phyloP scores from a whole-genome alignment of 1,140 invertebrate species.

The Drosophila nasuta region DNA sequence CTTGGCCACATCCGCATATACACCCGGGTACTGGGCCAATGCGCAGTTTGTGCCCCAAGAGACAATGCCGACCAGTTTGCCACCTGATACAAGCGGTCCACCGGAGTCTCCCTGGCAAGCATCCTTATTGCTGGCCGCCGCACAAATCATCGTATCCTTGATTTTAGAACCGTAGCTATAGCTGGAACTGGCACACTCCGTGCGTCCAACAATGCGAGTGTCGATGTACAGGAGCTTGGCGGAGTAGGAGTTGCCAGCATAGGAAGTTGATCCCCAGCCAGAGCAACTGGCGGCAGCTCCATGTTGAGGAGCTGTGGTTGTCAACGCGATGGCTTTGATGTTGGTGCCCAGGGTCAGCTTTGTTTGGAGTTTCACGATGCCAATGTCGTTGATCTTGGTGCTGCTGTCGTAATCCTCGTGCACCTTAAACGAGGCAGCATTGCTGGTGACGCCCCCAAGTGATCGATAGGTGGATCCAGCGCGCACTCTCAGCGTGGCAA shows the following conservation, averaged over 20 bases:
- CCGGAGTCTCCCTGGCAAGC: conserved; percentile 77
- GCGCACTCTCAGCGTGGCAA: conserved; percentile 41
- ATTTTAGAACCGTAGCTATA: conserved; percentile 65
- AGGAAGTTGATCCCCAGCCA: conserved; percentile 84
- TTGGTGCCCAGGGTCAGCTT: conserved; percentile 66
- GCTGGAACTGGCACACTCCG: conserved; percentile 47
- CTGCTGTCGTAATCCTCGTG: conserved; percentile 53
- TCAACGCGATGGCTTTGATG: conserved; percentile 82
- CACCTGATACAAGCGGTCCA: conserved; percentile 68
- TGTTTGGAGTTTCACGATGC: conserved; percentile 82
- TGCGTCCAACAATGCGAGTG: conserved; percentile 55
- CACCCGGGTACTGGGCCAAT: conserved; percentile 45
- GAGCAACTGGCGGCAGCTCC: conserved; percentile 66
- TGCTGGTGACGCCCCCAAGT: conserved; percentile 51
- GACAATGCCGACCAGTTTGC: conserved; percentile 60
- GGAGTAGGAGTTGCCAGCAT: conserved; percentile 15
- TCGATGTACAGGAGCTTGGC: conserved; percentile 55
- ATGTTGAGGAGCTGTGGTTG: conserved; percentile 53
- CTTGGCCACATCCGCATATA: conserved; percentile 56
- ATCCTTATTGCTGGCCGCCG: conserved; percentile 57
- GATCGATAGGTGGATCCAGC: conserved; percentile 50
- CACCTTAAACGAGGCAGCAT: conserved; percentile 43
- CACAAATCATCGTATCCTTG: conserved; percentile 67
- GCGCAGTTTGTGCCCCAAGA: conserved; percentile 69
- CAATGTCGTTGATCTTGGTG: conserved; percentile 85